Evolutionary conservation across 1,140 invertebrate genomes (phyloP).

Genomic region (Halictus rubicundus): DNA sequence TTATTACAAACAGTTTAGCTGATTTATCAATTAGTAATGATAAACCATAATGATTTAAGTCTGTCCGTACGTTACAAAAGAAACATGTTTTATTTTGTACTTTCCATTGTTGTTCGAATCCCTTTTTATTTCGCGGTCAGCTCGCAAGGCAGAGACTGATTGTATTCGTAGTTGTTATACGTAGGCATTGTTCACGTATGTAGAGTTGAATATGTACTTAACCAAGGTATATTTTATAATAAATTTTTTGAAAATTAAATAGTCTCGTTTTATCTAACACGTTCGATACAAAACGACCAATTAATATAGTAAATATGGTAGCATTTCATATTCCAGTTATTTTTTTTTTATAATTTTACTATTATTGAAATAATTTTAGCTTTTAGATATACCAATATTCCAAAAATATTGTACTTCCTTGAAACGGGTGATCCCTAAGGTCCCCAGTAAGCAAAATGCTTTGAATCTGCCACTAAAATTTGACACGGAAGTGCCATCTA

Average conservation of each 20-base stretch:
- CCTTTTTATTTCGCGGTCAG: constrained; percentile 37
- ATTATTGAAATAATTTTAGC: too few species aligned
- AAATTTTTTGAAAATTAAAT: constrained; percentile 64
- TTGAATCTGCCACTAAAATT: too few species aligned
- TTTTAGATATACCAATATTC: too few species aligned
- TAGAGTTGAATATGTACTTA: constrained; percentile 75
- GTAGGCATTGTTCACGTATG: constrained; percentile 65
- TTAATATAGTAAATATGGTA: too few species aligned
- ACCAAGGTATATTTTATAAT: constrained; percentile 75
- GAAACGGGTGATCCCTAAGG: too few species aligned
- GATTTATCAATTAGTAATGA: neutral
- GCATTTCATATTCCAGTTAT: too few species aligned
- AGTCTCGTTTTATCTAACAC: neutral
- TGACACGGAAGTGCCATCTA: too few species aligned
- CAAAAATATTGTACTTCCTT: too few species aligned
- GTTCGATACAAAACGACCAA: neutral
- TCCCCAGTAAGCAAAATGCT: too few species aligned
- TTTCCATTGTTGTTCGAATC: constrained; percentile 32
- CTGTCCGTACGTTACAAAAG: neutral
- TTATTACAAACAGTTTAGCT: neutral
- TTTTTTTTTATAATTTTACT: too few species aligned
- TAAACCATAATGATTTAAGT: constrained; percentile 2
- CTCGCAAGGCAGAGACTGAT: constrained; percentile 23
- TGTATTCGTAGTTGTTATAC: constrained; percentile 58
- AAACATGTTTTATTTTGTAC: neutral